Evolutionary conservation across 2,888 invertebrate genomes (phyloP).

Genomic region (Platynereis dumerilii): DNA sequence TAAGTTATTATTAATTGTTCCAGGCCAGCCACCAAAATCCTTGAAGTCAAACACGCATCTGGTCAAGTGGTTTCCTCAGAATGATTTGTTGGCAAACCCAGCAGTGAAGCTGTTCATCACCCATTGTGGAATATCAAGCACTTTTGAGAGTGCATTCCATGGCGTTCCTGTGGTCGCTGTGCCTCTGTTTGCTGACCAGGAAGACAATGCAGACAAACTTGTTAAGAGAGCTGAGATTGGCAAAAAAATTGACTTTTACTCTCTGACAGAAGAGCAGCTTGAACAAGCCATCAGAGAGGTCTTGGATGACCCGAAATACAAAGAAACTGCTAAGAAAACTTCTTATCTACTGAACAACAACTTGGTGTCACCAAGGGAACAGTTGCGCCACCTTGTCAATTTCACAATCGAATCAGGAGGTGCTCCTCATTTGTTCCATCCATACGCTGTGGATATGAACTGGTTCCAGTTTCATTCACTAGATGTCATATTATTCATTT

Average conservation of each 20-base stretch:
- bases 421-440: no score
- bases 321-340: slow-evolving; percentile 15
- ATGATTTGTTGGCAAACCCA: no score
- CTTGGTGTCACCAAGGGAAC: background rate
- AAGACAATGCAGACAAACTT: slow-evolving; percentile 7
- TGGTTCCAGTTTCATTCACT: no score
- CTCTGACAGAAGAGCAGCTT: background rate
- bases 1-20: no score
- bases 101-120: slow-evolving; percentile 21
- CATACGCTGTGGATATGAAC: no score
- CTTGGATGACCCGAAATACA: slow-evolving; percentile 1
- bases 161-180: slow-evolving; percentile 21
- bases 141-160: slow-evolving; percentile 11
- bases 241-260: background rate
- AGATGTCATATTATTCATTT: no score
- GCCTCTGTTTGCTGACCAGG: slow-evolving; percentile 15
- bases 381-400: slow-evolving; percentile 7
- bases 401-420: background rate
- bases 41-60: no score
- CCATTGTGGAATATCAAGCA: slow-evolving; percentile 19
- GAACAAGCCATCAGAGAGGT: slow-evolving; percentile 2
- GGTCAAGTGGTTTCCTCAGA: no score
- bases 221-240: slow-evolving; percentile 15
- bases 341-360: slow-evolving; percentile 12
- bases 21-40: background rate